Conservation (phyloP, 1,140 invertebrate species). For the Drosophila baimaii region DNA sequence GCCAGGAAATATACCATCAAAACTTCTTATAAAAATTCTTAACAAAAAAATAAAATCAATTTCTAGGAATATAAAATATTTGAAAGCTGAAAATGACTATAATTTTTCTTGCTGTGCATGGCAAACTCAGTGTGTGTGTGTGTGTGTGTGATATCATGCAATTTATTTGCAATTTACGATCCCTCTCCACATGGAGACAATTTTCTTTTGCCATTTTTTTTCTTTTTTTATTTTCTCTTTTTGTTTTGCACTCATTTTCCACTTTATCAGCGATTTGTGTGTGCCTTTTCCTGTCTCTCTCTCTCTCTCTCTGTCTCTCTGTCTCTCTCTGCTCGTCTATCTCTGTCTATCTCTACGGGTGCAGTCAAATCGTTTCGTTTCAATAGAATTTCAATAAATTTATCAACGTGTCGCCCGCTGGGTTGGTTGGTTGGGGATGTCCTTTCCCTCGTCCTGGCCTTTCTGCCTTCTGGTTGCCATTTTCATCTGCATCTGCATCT, state of each 20-base stretch:
- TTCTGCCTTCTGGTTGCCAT: constrained; percentile 7
- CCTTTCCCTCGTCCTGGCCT: constrained; percentile 5
- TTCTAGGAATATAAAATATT: background rate
- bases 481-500: background rate
- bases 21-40: too few species aligned
- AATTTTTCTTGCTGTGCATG: background rate
- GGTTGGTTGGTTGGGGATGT: too few species aligned
- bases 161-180: constrained; percentile 65
- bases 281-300: background rate
- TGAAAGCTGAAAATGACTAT: too few species aligned
- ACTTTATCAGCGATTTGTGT: constrained; percentile 79
- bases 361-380: constrained; percentile 81
- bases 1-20: too few species aligned
- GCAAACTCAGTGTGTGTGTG: constrained; percentile 5
- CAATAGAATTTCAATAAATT: constrained; percentile 83
- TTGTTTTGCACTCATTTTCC: constrained; percentile 75
- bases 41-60: too few species aligned
- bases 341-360: constrained; percentile 23
- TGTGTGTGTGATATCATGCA: constrained; percentile 40
- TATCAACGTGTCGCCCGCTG: constrained; percentile 70
- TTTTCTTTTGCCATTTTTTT: constrained; percentile 10
- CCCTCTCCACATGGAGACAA: constrained; percentile 27
- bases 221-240: background rate
- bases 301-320: background rate
- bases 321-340: background rate